Base-by-base conservation (phyloP, 2,113 vertebrate species). In the Aleadryas rufinucha region DNA sequence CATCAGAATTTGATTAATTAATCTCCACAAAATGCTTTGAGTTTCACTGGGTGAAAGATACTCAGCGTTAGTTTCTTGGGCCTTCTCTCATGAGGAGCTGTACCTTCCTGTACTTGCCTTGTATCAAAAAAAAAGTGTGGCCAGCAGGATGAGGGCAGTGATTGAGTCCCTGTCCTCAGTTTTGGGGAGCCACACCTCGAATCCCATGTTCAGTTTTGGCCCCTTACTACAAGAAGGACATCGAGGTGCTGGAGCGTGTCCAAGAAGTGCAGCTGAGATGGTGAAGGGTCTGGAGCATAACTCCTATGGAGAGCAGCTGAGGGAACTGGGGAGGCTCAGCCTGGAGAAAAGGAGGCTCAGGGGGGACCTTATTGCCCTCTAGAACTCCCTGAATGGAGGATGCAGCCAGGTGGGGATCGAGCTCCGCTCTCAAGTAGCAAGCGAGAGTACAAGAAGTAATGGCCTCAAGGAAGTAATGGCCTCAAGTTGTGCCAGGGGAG, bases 171-270 rank as follows among this genome's bases (percentile, higher is more conserved):
- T 53, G 19, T 26, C 30, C 39, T 59, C 45, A 15, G 11, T 20
- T 5, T 4, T 59, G 44, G 15, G 24, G 33, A 59, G 33, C 44
- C 42, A n/a, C 47, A 27, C 7, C 61, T 53, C 1, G 0, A 75
- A 69, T 31, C 11, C 9, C 5, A 4, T 4, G 10, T 6, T 35
- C 39, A 33, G 21, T 23, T 61, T 26, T 54, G 78, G 4, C 24
- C 9, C 26, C 41, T 83, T 53, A 12, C 11, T 35, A 17, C 1
- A 11, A 47, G 54, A 24, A 37, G 4, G 35, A 18, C 31, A 39
- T 1, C 39, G 60, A 45, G 33, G n/a, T 1, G 30, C 21, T 74
- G 76, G 37, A 50, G 10, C 0, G 0, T 37, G 8, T 50, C 22
- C 37, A 44, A 30, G 33, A 33, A 50, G 12, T n/a, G 17, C 7